Evolutionary conservation across 1,140 invertebrate species (phyloP), one percentile per base, ranked within the genome.

Genomic region (Papilio machaon): DNA sequence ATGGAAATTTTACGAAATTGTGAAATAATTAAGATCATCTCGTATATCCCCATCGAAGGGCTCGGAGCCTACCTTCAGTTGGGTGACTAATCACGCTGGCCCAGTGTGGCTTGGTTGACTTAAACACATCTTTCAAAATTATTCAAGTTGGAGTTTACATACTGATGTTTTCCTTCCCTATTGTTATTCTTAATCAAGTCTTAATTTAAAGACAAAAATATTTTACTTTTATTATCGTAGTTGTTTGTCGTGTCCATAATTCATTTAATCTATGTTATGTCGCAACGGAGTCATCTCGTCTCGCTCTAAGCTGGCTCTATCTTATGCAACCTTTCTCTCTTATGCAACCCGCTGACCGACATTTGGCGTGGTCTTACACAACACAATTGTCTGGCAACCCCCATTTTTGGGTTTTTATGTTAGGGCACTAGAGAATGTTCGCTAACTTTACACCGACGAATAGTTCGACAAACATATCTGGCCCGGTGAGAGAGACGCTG

Each of bases 301-400:
- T 81, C 84, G 84, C 86, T 88, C 90, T 92, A 90, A 91, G 87
- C 86, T 80, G 76, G 86, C 86, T 73, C 82, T 78, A 83, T 82
- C 87, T 92, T 92, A 91, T 89, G 92, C 86, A 93, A 93, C 90
- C 91, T 91, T 92, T 91, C 91, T 85, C 90, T 89, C 79, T 93
- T 92, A 89, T 89, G 86, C 85, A 90, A 94, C 85, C 73, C 78
- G 80, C 81, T 93, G 92, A 91, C 92, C 92, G 91, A 93, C 90
- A 91, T 93, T 90, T 86, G 82, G 79, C 84, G 85, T 85, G 79
- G 78, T 74, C 81, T 93, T 91, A 93, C 89, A 87, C 90, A 93
- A 93, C 78, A 70, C 88, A 82, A 91, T 91, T 91, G 90, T 91
- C 81, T 84, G 80, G 79, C 86, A 85, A 86, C 86, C 88, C 87